A percentile compares a stretch with the other conserved stretches of the same genome.
Evolutionary conservation across 2,888 invertebrate genomes (phyloP).

Genomic region (Tachina lurida): DNA sequence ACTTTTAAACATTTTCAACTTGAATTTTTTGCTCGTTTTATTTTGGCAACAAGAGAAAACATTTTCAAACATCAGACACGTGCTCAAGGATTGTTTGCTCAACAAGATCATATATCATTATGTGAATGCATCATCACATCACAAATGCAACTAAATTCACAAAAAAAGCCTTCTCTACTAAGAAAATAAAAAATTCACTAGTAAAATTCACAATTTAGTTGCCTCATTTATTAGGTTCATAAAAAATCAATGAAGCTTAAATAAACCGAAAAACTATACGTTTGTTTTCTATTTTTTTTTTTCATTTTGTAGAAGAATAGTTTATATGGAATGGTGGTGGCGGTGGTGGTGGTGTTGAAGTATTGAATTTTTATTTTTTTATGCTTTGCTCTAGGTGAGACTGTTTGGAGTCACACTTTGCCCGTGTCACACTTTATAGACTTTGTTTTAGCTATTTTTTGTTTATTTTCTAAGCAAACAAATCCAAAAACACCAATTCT

Average conservation of each 20-base stretch:
- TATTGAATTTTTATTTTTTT: slow-evolving; percentile 37
- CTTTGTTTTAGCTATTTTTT: background rate
- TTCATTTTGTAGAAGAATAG: background rate
- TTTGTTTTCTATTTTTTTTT: slow-evolving; percentile 40
- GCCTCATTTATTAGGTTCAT: slow-evolving; percentile 52
- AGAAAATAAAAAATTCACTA: background rate
- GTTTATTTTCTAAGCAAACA: slow-evolving; percentile 4
- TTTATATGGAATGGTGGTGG: background rate
- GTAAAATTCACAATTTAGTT: slow-evolving; percentile 2
- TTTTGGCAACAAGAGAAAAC: slow-evolving; percentile 52
- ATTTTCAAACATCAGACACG: slow-evolving; percentile 62
- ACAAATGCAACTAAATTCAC: slow-evolving; percentile 51
- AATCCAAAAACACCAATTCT: slow-evolving; percentile 35
- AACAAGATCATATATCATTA: slow-evolving; percentile 63
- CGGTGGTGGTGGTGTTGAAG: background rate
- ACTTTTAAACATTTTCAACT: slow-evolving; percentile 55
- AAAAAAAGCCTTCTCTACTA: background rate
- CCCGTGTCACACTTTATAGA: slow-evolving; percentile 66
- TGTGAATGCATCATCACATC: slow-evolving; percentile 30
- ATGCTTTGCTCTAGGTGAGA: slow-evolving; percentile 52
- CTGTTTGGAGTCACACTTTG: slow-evolving; percentile 72
- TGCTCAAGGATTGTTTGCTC: slow-evolving; percentile 66
- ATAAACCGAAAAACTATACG: slow-evolving; percentile 57
- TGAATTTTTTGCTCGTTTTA: background rate
- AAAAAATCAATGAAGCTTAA: slow-evolving; percentile 70